A percentile compares a stretch with the other conserved stretches of the same genome.
Evolutionary conservation across 2,797 vertebrate genomes (phyloP).

Genomic region (Glossophaga mutica): DNA sequence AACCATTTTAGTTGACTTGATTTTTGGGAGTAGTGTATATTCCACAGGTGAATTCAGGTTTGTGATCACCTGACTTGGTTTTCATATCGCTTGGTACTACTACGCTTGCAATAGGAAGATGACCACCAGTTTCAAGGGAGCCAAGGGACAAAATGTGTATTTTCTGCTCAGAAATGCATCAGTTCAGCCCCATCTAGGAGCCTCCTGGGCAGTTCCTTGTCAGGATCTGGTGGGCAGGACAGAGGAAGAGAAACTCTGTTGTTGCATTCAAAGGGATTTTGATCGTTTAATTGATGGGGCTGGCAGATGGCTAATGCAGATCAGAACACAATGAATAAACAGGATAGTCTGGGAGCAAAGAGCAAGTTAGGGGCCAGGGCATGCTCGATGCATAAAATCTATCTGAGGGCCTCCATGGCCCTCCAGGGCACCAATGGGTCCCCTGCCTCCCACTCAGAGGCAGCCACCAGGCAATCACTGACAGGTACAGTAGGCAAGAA

Average conservation of each 20-base stretch:
- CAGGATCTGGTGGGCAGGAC: constrained; percentile 35
- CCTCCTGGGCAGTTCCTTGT: background rate
- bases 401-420: background rate
- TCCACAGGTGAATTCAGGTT: background rate
- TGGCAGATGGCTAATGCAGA: constrained; percentile 71
- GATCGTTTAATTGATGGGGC: constrained; percentile 70
- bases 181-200: background rate
- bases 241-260: constrained; percentile 41
- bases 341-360: constrained; percentile 71
- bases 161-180: background rate
- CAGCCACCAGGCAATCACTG: background rate
- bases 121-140: constrained; percentile 19
- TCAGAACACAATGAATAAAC: constrained; percentile 62
- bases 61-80: background rate
- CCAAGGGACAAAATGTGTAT: background rate
- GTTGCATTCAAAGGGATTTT: constrained; percentile 64
- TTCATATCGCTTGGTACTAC: background rate
- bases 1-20: background rate
- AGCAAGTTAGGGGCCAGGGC: constrained; percentile 54
- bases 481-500: background rate
- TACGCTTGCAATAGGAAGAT: background rate
- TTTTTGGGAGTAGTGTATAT: background rate
- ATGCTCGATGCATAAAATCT: background rate
- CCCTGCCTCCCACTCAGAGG: background rate
- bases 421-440: background rate